Percentiles rank a stretch among this genome's conserved stretches.
Conservation (phyloP, 2,888 invertebrate species). For the Frankliniella fusca region DNA sequence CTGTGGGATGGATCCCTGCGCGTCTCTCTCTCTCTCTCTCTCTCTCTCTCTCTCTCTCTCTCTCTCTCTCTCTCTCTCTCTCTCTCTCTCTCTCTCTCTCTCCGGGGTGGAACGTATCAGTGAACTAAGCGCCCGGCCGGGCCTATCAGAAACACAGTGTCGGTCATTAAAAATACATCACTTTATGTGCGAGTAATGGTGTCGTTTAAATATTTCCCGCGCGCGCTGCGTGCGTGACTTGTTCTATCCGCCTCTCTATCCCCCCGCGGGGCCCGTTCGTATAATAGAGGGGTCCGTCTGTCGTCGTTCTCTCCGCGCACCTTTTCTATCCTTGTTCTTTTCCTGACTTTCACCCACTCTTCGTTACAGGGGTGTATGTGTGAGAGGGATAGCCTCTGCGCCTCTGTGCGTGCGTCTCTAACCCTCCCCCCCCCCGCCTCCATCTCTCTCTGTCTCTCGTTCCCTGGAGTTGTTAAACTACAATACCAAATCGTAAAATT, state of each 20-base stretch:
- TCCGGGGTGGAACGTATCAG: not conserved
- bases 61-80: not conserved
- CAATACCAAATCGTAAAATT: too few relatives aligned
- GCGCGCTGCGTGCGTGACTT: conserved; percentile 3
- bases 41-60: not conserved
- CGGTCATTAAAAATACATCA: conserved; percentile 24
- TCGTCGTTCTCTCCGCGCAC: too few relatives aligned
- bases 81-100: not conserved
- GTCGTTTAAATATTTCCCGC: conserved; percentile 14
- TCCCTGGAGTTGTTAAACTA: too few relatives aligned
- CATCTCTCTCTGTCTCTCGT: not conserved
- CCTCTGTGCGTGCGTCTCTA: too few relatives aligned
- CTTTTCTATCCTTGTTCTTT: too few relatives aligned
- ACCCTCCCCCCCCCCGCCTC: not conserved
- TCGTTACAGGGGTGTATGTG: too few relatives aligned
- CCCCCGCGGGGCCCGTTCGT: too few relatives aligned
- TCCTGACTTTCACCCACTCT: too few relatives aligned
- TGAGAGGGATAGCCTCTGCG: too few relatives aligned
- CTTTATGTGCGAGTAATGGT: conserved; percentile 21
- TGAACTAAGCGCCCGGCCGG: not conserved
- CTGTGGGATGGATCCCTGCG: not conserved
- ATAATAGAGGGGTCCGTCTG: too few relatives aligned
- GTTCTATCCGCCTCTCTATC: not conserved
- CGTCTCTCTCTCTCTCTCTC: not conserved
- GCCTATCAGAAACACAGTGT: not conserved